Conservation (phyloP, 2,888 invertebrate species). For the Busseola fusca region DNA sequence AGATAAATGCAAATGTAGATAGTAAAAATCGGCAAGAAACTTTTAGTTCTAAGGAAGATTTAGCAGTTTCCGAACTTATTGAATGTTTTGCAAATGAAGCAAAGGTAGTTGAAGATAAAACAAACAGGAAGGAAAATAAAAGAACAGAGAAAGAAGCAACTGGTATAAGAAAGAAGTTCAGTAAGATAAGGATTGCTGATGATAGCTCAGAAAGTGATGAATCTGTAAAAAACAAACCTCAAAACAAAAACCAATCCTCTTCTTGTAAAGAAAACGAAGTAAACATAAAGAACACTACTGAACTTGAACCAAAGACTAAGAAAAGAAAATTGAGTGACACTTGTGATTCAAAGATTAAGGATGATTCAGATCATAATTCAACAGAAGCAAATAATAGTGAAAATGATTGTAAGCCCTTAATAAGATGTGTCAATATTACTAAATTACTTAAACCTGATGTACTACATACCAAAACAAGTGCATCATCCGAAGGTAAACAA, state of each 20-base stretch:
- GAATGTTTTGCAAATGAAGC: conserved; percentile 45
- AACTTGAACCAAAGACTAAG: conserved; percentile 28
- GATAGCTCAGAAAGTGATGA: conserved; percentile 66
- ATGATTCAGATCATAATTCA: conserved; percentile 33
- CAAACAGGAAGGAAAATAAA: conserved; percentile 13
- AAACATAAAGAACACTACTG: conserved; percentile 5
- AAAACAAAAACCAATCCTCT: conserved; percentile 37
- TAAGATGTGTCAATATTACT: conserved; percentile 82
- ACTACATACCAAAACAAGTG: conserved; percentile 35
- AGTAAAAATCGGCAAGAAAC: neutral
- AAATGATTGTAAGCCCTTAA: conserved; percentile 67
- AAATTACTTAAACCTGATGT: conserved; percentile 79
- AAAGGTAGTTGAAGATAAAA: conserved; percentile 19
- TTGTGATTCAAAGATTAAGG: conserved; percentile 4
- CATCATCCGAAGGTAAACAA: conserved; percentile 11
- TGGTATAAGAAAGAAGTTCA: conserved; percentile 56
- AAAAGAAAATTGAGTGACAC: conserved; percentile 38
- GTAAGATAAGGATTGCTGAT: conserved; percentile 59
- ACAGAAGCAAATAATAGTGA: conserved; percentile 20
- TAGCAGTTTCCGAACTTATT: conserved; percentile 39
- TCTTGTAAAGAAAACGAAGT: conserved; percentile 26
- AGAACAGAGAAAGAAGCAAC: conserved; percentile 27
- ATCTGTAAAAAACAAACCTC: conserved; percentile 26
- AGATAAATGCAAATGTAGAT: neutral
- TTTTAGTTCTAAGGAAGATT: conserved; percentile 14